A percentile compares a stretch with the other conserved stretches of the same genome.
Conservation (phyloP, 1,140 invertebrate genomes). For the Helicoverpa armigera region DNA sequence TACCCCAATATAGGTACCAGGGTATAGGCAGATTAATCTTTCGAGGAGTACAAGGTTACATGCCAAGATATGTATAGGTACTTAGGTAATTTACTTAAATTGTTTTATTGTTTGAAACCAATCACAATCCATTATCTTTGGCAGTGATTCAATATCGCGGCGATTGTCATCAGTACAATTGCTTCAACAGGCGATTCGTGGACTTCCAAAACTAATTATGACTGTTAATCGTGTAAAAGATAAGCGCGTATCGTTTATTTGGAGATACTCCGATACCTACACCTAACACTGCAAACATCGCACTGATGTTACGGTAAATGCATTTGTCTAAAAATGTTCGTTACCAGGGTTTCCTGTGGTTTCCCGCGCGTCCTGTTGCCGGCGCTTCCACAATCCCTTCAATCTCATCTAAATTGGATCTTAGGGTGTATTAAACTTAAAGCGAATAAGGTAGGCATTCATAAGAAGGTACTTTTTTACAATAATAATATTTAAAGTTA, state of each 20-base stretch:
- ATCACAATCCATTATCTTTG: slow-evolving; percentile 20
- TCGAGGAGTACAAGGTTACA: slow-evolving; percentile 13
- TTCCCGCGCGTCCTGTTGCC: no score
- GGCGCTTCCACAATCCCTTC: no score
- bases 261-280: not conserved
- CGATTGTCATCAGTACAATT: slow-evolving; percentile 1
- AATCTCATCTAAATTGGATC: no score
- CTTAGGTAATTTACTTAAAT: not conserved
- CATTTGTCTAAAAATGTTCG: not conserved
- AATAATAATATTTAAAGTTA: no score
- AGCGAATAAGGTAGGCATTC: no score
- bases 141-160: slow-evolving; percentile 7
- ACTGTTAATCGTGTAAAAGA: not conserved
- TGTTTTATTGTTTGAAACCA: not conserved
- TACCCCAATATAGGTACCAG: no score
- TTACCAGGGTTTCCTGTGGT: no score
- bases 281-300: not conserved
- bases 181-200: not conserved
- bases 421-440: no score
- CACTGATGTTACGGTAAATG: no score
- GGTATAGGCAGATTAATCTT: not conserved
- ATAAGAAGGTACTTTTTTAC: no score
- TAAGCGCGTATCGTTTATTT: no score
- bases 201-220: not conserved
- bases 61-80: not conserved